These are phyloP conservation scores for Hirtodrosophila confusa DNA, from an alignment of 2,888 invertebrate genomes.

Conservation along the genomic window DNA sequence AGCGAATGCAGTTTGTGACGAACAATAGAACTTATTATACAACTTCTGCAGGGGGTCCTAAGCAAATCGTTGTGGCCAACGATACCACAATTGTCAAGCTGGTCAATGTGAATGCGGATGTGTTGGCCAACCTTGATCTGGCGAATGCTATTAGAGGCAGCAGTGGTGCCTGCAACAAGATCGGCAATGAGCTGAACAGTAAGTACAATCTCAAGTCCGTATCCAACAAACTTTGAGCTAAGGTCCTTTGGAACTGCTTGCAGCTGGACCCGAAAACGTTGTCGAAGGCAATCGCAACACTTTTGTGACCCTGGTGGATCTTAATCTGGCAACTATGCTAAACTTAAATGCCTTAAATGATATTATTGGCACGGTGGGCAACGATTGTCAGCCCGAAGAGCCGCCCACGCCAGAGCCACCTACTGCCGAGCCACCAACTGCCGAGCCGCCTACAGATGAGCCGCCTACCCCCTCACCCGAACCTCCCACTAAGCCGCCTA, in stretches of 20 bases:
- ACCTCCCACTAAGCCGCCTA: constrained; percentile 7
- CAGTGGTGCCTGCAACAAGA: constrained; percentile 48
- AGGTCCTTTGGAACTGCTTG: neutral
- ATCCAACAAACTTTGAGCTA: too few relatives aligned
- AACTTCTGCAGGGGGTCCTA: constrained; percentile 34
- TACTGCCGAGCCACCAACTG: constrained; percentile 21
- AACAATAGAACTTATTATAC: neutral
- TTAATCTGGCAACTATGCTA: constrained; percentile 32
- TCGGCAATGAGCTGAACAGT: constrained; percentile 35
- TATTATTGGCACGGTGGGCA: constrained; percentile 46
- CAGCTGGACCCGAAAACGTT: constrained; percentile 38
- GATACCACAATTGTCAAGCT: constrained; percentile 46
- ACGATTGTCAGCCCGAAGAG: constrained; percentile 30
- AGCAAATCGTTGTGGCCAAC: constrained; percentile 45
- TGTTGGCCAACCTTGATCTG: constrained; percentile 38
- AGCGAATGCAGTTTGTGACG: accelerated
- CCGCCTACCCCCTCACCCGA: constrained; percentile 14
- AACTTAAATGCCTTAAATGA: constrained; percentile 38
- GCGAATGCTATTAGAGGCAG: constrained; percentile 55
- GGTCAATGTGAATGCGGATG: constrained; percentile 48
- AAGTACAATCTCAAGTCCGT: constrained; percentile 11
- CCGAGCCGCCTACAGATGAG: constrained; percentile 12
- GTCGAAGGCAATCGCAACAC: constrained; percentile 53
- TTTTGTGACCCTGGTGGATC: constrained; percentile 41
- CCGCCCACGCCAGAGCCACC: constrained; percentile 2